Conservation (phyloP, 1,140 invertebrate genomes). For the Papilio glaucus region DNA sequence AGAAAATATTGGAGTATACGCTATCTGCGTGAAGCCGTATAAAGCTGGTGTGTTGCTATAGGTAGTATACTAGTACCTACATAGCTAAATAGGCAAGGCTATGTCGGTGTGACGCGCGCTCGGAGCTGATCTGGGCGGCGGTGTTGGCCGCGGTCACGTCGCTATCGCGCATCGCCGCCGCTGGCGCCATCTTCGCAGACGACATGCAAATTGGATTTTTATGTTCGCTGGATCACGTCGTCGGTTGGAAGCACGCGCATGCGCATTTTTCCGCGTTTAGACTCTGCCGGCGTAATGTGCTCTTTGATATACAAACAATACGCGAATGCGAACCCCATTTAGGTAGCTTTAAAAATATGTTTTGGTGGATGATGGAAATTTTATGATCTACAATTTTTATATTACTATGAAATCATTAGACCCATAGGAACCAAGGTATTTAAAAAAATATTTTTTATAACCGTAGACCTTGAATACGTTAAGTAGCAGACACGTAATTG, state of each 20-base stretch:
- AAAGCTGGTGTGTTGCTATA: too few relatives aligned
- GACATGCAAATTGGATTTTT: conserved; percentile 50
- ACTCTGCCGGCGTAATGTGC: conserved; percentile 26
- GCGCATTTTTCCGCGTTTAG: conserved; percentile 38
- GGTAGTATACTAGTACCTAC: too few relatives aligned
- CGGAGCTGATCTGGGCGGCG: conserved; percentile 12
- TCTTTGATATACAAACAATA: conserved; percentile 30
- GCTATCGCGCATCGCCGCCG: conserved; percentile 40
- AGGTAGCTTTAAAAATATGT: conserved; percentile 22
- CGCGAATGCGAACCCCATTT: conserved; percentile 28
- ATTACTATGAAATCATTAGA: too few relatives aligned
- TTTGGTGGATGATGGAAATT: too few relatives aligned
- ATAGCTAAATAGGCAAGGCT: background rate
- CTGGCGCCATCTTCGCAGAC: conserved; percentile 42
- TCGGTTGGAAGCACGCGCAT: conserved; percentile 32
- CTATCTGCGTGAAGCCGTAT: too few relatives aligned
- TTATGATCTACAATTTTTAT: too few relatives aligned
- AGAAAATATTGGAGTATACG: too few relatives aligned
- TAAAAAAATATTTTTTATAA: too few relatives aligned
- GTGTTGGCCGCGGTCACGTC: conserved; percentile 38
- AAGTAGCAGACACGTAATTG: too few relatives aligned
- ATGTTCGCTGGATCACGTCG: conserved; percentile 39
- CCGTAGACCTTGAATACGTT: too few relatives aligned
- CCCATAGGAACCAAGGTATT: too few relatives aligned
- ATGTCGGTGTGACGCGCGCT: background rate